Base-by-base conservation (phyloP, 1,140 invertebrate genomes). In the Helicoverpa zea region DNA sequence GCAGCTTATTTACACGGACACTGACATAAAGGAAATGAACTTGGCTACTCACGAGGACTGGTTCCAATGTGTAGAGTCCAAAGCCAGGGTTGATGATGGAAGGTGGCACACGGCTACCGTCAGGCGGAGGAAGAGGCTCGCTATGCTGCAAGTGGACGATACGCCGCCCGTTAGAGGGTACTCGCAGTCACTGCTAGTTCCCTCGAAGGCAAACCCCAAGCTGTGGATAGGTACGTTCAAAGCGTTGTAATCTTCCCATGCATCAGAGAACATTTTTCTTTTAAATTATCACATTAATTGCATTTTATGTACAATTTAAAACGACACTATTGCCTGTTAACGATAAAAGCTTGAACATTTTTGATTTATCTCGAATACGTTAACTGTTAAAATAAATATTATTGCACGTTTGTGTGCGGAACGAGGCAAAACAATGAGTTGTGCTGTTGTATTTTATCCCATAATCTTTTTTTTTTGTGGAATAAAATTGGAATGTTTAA, bases 121-220 rank as follows among this genome's bases (percentile, higher is more conserved):
- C 61, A 96, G 96, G 81, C 96, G 97, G 84, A 95, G 97, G 81
- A 97, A 97, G 90, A 92, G 97, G 84, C 92, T 97, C 29, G 97
- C 97, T 14, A 96, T 96, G 85, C 92, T 98, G 56, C 96, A 97
- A 88, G 96, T 98, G 11, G 97, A 98, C 89, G 95, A 96, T 56
- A 94, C 96, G 74, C 89, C 95, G n/a, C 95, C 96, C 5, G 94
- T 96, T 2, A 96, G 96, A 84, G 96, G 96, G 18, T 95, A 96
- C 83, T 96, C 97, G 29, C 96, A 96, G 74, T 94, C 95, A 51
- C 96, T 97, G 70, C 96, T 97, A 43, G 96, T 96, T 63, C 96
- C 96, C 83, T 96, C 98, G 81, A 97, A 97, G 87, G 97, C 97
- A 11, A 97, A 97, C 93, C 97, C 97, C 23, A 96, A 96, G 83